A percentile compares a stretch with the other conserved stretches of the same genome.
Conservation (phyloP, 23 tunicate species). For the Styela clava region DNA sequence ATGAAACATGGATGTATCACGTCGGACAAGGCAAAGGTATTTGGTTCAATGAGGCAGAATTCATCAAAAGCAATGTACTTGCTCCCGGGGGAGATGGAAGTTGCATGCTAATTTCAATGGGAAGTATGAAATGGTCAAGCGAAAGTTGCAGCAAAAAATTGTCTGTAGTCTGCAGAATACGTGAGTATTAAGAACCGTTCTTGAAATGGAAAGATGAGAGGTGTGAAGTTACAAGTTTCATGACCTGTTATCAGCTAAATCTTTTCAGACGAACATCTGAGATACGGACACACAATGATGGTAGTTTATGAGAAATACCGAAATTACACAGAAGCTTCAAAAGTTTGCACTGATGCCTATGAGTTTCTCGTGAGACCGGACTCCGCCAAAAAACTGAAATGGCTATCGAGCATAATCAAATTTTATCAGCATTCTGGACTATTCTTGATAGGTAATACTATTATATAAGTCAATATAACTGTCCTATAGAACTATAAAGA, state of each 20-base stretch:
- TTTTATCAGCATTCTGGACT: background rate
- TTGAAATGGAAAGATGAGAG: background rate
- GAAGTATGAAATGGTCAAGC: background rate
- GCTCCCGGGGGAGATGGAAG: background rate
- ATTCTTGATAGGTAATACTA: background rate
- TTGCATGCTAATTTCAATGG: background rate
- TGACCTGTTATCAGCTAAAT: background rate
- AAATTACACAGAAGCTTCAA: background rate
- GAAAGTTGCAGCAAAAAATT: background rate
- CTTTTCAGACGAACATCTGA: background rate
- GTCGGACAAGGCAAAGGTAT: background rate
- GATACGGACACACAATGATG: background rate
- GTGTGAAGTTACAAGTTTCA: no score
- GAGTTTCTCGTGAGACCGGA: background rate
- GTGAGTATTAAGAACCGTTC: background rate
- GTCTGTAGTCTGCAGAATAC: background rate
- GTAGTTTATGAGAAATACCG: constrained; percentile 2
- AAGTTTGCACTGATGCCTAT: background rate
- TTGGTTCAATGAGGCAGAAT: background rate
- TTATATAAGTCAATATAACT: no score
- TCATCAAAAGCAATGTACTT: background rate
- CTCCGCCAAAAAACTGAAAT: background rate
- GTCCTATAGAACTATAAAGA: no score
- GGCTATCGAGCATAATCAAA: background rate
- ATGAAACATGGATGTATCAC: background rate